These are phyloP conservation scores for Perizoma flavofasciatum DNA, from an alignment of 2,888 invertebrate species.

Conservation along the genomic window DNA sequence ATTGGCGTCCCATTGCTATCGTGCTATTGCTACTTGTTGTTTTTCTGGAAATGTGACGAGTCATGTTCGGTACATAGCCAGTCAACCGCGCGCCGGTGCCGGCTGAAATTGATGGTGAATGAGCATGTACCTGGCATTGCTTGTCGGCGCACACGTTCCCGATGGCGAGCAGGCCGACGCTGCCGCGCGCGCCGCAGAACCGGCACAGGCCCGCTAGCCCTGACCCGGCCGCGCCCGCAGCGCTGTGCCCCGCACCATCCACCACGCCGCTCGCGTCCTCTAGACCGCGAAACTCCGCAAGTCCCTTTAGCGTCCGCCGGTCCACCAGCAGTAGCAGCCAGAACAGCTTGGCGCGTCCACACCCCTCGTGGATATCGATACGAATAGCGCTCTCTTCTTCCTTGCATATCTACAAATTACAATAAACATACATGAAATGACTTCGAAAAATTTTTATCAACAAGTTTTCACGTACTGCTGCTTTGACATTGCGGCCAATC, in stretches of 20 bases:
- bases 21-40: no score
- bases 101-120: no score
- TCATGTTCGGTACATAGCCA: no score
- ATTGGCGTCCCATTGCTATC: no score
- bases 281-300: constrained; percentile 93
- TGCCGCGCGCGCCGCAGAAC: constrained; percentile 94
- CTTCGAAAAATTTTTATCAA: no score
- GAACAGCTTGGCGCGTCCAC: constrained; percentile 97
- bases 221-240: constrained; percentile 40
- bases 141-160: constrained; percentile 97
- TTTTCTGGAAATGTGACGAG: no score
- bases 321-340: constrained; percentile 97
- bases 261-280: constrained; percentile 55
- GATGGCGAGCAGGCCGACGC: constrained; percentile 92
- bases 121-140: constrained; percentile 90
- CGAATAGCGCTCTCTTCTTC: constrained; percentile 98
- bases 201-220: constrained; percentile 90
- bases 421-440: no score
- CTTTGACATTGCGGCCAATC: no score
- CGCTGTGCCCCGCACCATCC: constrained; percentile 47
- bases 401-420: constrained; percentile 89
- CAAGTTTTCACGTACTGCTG: no score
- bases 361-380: constrained; percentile 98
- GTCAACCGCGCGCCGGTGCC: no score
- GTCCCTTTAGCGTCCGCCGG: constrained; percentile 94